These are phyloP conservation scores for Macrosteles quadrilineatus DNA, from an alignment of 1,140 invertebrate species.

Conservation along the genomic window DNA sequence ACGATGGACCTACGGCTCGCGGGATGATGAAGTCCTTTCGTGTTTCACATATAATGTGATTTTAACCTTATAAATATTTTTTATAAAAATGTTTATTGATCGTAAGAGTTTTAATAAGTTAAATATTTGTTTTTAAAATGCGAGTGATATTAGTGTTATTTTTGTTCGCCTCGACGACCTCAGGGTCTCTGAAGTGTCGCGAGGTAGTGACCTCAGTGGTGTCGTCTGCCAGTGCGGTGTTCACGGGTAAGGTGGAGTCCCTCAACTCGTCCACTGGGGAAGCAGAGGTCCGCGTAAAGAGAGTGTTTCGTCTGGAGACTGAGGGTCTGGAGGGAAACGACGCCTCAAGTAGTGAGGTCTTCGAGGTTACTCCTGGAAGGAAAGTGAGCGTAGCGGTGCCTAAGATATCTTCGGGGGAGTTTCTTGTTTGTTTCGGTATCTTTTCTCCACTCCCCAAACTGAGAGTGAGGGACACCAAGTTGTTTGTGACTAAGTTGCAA, in stretches of 20 bases:
- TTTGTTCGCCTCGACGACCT: background rate
- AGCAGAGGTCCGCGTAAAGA: background rate
- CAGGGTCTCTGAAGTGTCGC: background rate
- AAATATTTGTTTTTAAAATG: no score
- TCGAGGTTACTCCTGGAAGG: no score
- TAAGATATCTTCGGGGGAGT: background rate
- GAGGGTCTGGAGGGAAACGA: background rate
- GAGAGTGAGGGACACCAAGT: slow-evolving; percentile 15
- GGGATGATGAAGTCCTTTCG: background rate
- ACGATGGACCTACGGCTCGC: background rate
- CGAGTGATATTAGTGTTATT: background rate
- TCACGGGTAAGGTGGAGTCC: slow-evolving; percentile 17
- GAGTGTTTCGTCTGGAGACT: slow-evolving; percentile 6
- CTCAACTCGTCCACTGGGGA: slow-evolving; percentile 3
- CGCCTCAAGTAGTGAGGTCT: background rate
- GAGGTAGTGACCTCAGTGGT: background rate
- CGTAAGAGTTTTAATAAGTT: no score
- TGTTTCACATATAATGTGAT: background rate
- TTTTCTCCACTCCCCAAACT: background rate
- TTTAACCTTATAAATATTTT: background rate
- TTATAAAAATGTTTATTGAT: no score
- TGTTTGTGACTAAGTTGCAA: background rate
- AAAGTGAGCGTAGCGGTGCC: slow-evolving; percentile 1
- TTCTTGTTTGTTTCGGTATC: background rate
- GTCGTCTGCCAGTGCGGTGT: background rate